phyloP scores from a whole-genome alignment of 2,797 vertebrate genomes.

The Aratinga solstitialis region DNA sequence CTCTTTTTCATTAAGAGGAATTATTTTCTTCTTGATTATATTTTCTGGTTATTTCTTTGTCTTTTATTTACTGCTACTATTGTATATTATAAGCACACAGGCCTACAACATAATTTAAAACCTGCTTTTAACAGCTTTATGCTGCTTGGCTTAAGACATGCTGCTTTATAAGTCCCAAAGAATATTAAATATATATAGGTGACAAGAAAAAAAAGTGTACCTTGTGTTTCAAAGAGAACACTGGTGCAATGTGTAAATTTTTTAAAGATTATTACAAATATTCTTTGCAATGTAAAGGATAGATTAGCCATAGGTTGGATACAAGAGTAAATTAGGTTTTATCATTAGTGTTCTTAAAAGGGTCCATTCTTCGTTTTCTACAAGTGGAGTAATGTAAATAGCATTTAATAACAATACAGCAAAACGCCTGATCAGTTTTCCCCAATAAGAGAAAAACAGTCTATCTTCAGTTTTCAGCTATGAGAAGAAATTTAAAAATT shows the following conservation, averaged over 20 bases:
- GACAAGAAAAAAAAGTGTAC: neutral
- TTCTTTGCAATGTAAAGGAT: neutral
- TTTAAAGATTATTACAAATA: neutral
- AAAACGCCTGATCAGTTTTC: neutral
- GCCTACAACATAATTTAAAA: neutral
- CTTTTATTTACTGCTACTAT: slow-evolving; percentile 11
- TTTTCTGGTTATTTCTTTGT: neutral
- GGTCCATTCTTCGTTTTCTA: neutral
- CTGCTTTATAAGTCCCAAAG: neutral
- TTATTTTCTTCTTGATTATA: neutral
- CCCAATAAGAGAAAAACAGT: neutral
- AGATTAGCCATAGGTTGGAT: neutral
- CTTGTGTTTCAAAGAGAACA: neutral
- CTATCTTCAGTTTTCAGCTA: neutral
- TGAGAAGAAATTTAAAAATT: neutral
- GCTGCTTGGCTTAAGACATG: neutral
- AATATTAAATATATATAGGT: neutral
- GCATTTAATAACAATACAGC: neutral
- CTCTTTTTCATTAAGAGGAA: neutral
- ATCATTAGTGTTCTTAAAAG: neutral
- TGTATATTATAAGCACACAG: neutral
- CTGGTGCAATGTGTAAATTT: neutral
- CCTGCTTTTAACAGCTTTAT: neutral
- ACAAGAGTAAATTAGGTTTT: neutral
- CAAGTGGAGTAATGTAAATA: neutral